Percentiles rank a stretch among this genome's conserved stretches.
phyloP scores from a whole-genome alignment of 2,797 vertebrate species.

The Vipera ursinii region DNA sequence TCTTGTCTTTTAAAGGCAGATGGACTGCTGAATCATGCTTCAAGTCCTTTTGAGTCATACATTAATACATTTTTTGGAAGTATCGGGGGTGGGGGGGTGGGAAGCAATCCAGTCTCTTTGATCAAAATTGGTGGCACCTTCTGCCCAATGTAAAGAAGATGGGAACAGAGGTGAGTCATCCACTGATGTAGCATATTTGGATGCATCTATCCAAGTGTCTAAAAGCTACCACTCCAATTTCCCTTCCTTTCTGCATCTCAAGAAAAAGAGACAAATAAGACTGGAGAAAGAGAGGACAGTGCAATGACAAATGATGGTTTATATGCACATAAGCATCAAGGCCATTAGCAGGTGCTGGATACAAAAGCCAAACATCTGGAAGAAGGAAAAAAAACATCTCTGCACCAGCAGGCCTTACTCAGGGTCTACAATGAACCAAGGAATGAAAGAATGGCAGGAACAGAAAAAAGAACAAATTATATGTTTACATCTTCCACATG shows the following conservation, averaged over 20 bases:
- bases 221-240: constrained; percentile 6
- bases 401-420: constrained; percentile 30
- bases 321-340: neutral
- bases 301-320: constrained; percentile 35
- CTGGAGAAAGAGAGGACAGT: constrained; percentile 35
- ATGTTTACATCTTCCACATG: constrained; percentile 12
- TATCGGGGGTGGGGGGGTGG: too few relatives aligned
- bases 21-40: neutral
- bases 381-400: constrained; percentile 25
- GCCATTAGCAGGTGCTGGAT: neutral
- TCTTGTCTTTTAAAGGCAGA: too few relatives aligned
- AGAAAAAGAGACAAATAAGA: constrained; percentile 22
- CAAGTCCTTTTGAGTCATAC: neutral
- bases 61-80: neutral
- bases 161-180: neutral
- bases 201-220: constrained; percentile 12
- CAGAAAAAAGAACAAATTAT: neutral
- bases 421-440: neutral
- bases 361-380: constrained; percentile 7
- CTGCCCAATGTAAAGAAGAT: neutral
- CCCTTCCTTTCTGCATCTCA: constrained; percentile 13
- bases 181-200: neutral
- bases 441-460: neutral
- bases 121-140: neutral
- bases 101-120: neutral